Percentiles rank a stretch among this genome's conserved stretches.
These are phyloP conservation scores for Trigoniulus corallinus DNA, from an alignment of 1,140 invertebrate species.

Conservation along the genomic window DNA sequence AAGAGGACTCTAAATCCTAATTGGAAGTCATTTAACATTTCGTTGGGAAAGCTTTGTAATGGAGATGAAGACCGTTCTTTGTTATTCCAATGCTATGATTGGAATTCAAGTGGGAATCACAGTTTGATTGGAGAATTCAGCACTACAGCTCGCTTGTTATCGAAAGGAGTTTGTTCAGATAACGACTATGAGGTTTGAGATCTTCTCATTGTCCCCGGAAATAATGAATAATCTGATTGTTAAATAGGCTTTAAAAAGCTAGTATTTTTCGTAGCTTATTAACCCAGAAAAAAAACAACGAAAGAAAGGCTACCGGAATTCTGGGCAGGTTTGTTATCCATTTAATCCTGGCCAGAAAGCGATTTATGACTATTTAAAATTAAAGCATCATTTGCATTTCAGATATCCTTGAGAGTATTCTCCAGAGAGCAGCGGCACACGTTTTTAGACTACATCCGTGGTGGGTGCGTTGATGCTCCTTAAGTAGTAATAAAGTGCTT, in stretches of 20 bases:
- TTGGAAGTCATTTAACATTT: conserved; percentile 38
- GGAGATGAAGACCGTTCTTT: conserved; percentile 35
- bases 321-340: conserved; percentile 21
- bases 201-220: no score
- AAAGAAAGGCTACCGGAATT: conserved; percentile 30
- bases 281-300: conserved; percentile 30
- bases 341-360: no score
- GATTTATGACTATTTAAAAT: background rate
- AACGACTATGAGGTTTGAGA: conserved; percentile 14
- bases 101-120: conserved; percentile 16
- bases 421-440: conserved; percentile 22
- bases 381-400: background rate
- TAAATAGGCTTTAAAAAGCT: conserved; percentile 1
- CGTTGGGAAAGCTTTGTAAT: conserved; percentile 36
- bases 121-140: conserved; percentile 31
- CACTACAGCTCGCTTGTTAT: conserved; percentile 24
- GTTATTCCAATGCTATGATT: conserved; percentile 4
- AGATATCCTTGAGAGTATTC: conserved; percentile 13
- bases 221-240: background rate
- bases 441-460: conserved; percentile 41
- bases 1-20: conserved; percentile 36
- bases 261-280: conserved; percentile 21
- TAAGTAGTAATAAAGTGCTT: no score
- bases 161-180: conserved; percentile 17
- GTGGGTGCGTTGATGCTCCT: conserved; percentile 20